Evolutionary conservation across 2,113 vertebrate genomes (phyloP).

Genomic region (Cryptomyrus ogoouensis): DNA sequence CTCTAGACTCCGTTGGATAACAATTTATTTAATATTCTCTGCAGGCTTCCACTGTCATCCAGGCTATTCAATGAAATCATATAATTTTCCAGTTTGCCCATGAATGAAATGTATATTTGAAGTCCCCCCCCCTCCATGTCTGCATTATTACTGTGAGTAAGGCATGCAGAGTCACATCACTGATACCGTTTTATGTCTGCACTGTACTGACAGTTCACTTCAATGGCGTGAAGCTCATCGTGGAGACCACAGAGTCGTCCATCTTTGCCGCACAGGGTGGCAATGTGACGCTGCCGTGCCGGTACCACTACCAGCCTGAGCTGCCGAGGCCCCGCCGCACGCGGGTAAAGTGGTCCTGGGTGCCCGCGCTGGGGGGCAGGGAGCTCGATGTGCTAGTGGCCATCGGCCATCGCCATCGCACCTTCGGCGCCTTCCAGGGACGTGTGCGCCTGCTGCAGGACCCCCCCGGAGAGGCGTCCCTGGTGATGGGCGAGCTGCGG

Average conservation of each 20-base stretch:
- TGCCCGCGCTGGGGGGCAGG: slow-evolving; percentile 54
- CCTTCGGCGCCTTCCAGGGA: slow-evolving; percentile 76
- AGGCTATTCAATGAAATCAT: background rate
- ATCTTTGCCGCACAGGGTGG: slow-evolving; percentile 71
- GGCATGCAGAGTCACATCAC: background rate
- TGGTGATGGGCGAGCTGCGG: slow-evolving; percentile 68
- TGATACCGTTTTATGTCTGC: background rate
- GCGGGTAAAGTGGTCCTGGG: slow-evolving; percentile 85
- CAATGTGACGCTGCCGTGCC: slow-evolving; percentile 76
- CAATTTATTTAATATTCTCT: background rate
- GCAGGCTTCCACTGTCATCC: background rate
- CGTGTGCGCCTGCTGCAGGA: slow-evolving; percentile 60
- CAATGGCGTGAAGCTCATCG: slow-evolving; percentile 66
- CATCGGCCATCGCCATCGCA: slow-evolving; percentile 64
- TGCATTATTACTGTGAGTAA: background rate
- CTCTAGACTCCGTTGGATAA: background rate
- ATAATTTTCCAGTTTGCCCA: background rate
- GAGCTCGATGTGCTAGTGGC: slow-evolving; percentile 80
- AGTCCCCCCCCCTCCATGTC: background rate
- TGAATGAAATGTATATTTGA: background rate
- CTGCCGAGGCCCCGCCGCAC: slow-evolving; percentile 53
- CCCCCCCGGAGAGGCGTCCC: slow-evolving; percentile 54
- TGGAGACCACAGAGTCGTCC: slow-evolving; percentile 64
- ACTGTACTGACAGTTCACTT: slow-evolving; percentile 53
- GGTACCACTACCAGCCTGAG: slow-evolving; percentile 66